Conservation (phyloP, 92 coral and sea anemone genomes). For the Blastomussa wellsi region DNA sequence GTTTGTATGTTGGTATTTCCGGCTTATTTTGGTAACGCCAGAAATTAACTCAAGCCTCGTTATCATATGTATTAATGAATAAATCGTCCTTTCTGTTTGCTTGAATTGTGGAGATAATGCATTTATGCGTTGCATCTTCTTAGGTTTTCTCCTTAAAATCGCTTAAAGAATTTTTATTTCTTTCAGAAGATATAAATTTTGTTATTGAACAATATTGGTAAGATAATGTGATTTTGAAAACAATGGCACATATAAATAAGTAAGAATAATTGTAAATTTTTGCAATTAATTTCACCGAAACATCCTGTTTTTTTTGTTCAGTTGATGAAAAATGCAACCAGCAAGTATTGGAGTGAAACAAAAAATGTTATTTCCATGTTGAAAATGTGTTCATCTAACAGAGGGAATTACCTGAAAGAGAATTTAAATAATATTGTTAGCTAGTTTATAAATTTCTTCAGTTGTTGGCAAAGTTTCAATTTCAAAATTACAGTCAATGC, state of each 20-base stretch:
- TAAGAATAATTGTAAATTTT: background rate
- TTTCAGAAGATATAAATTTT: background rate
- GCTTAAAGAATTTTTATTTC: background rate
- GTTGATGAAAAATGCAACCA: background rate
- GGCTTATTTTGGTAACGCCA: constrained; percentile 35
- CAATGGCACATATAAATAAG: background rate
- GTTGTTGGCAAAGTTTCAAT: background rate
- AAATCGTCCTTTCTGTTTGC: background rate
- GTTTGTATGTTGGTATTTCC: constrained; percentile 24
- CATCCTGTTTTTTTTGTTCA: background rate
- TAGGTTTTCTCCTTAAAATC: background rate
- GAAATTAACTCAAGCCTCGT: background rate
- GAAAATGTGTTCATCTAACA: background rate
- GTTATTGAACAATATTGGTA: background rate
- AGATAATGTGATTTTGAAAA: background rate
- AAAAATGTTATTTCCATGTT: background rate
- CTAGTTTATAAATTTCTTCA: background rate
- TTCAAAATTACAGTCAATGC: background rate
- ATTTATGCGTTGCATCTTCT: background rate
- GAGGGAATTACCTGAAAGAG: background rate
- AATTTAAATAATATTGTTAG: background rate
- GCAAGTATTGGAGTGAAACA: background rate
- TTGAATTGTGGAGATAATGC: background rate
- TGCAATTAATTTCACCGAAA: background rate
- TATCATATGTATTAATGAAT: background rate